Conservation (phyloP, 2,888 invertebrate genomes). For the Serripes groenlandicus region DNA sequence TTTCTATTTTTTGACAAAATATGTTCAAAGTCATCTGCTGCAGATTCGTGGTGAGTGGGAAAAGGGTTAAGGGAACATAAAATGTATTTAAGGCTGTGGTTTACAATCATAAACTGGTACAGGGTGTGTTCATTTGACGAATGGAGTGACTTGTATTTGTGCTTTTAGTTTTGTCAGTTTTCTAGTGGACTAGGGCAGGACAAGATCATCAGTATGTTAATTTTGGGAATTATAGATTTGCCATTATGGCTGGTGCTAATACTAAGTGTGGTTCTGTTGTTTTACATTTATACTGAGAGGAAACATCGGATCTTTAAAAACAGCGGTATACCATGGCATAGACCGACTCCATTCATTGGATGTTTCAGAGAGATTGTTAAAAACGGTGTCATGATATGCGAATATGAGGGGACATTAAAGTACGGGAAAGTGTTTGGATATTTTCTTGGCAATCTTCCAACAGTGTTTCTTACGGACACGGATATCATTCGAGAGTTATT, state of each 20-base stretch:
- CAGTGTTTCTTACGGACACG: constrained; percentile 63
- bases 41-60: too few relatives aligned
- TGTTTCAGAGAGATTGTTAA: constrained; percentile 36
- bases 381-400: constrained; percentile 56
- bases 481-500: constrained; percentile 67
- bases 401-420: constrained; percentile 55
- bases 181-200: too few relatives aligned
- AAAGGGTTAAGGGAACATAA: too few relatives aligned
- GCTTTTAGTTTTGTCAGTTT: too few relatives aligned
- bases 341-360: constrained; percentile 59
- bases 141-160: too few relatives aligned
- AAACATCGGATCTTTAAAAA: constrained; percentile 59
- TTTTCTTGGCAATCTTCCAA: constrained; percentile 62
- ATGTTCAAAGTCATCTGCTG: too few relatives aligned
- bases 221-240: constrained; percentile 49
- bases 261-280: constrained; percentile 19
- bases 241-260: constrained; percentile 52
- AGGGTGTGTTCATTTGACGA: too few relatives aligned
- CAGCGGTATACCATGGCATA: constrained; percentile 58
- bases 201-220: constrained; percentile 32
- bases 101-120: too few relatives aligned
- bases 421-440: constrained; percentile 64
- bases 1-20: too few relatives aligned
- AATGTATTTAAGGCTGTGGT: too few relatives aligned
- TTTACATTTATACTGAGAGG: constrained; percentile 61